Evolutionary conservation across 2,888 invertebrate genomes (phyloP), one percentile per base, ranked within the genome.

Genomic region (Trichopoda pennipes): DNA sequence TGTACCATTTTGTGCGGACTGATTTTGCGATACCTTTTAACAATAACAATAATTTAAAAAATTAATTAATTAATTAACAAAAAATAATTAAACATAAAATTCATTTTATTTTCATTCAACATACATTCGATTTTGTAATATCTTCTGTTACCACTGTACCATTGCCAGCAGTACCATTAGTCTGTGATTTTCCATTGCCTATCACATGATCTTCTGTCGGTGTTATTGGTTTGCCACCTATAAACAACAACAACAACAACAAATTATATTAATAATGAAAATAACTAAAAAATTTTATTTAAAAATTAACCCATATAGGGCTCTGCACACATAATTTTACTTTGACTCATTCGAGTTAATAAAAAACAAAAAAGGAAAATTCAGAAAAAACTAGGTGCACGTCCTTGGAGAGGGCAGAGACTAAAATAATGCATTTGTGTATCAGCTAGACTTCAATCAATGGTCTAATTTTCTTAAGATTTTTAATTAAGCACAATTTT

Each of bases 1-100:
- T 88, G 90, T 91, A 88, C 91, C 91, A 87, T 91, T 91, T 90
- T 89, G 90, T 90, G 90, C 91, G 87, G 91, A 89, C 86, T 89
- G 91, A 86, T 88, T 88, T 86, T 91, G 90, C 87, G 91, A 88
- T 87, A 90, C 86, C 91, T 91, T 85, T 81, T 4, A 28, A 28
- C 4, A 28, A n/a, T n/a, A 19, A 49, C 17, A 8, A 3, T 19
- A 19, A 49, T 19, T 7, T 7, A 9, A 1, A 19, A 12, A 38
- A 38, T 10, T 38, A 38, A 44, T 14, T n/a, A n/a, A 44, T 44
- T 44, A 1, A 16, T 2, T 44, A 9, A 44, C 0, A 19, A 35
- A 51, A n/a, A n/a, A n/a, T n/a, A n/a, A n/a, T n/a, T n/a, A n/a
- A 70, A 64, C 14, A 28, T 12, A n/a, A 51, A 49, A n/a, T n/a